Evolutionary conservation across 64 coral and sea anemone species (phyloP), one percentile per base, ranked within the genome.

Genomic region (Montipora efflorescens): DNA sequence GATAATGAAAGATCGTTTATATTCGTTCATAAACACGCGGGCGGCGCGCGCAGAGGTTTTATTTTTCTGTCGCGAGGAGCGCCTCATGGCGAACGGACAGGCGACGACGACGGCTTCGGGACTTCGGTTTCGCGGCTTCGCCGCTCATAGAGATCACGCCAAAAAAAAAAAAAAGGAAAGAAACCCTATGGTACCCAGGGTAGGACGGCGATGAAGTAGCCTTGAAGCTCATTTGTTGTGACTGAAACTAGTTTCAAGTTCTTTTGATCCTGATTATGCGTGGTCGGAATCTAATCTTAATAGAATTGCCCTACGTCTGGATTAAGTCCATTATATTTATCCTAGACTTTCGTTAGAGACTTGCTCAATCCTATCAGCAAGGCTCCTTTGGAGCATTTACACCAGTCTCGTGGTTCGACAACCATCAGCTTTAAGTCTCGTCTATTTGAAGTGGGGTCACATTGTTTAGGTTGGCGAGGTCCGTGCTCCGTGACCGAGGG

Each of bases 211-310:
- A 36, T 36, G 28, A 36, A 36, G 28, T 36, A 67, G 53, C 7
- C 85, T 7, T 68, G 28, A 9, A 98, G 87, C 23, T 75, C 47
- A 22, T 21, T 47, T 44, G 96, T 90, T 75, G 67, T 90, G 58
- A 95, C 96, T 12, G 95, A 95, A 68, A 93, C 78, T 22, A 58
- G 48, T 76, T 95, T 98, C 18, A 95, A 14, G 58, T 95, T 93
- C 15, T 5, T 50, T 20, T 87, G 88, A 6, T 82, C 71, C 28
- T 94, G 94, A 44, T 98, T 67, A n/a, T 95, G 95, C 23, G 23
- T 0, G 91, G 90, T 69, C 78, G 86, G 75, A 90, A 98, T 25
- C 76, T 87, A 11, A n/a, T 20, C 25, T 64, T 90, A 6, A 93
- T 59, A 19, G 8, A 51, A 10, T n/a, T 52, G 64, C 19, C 69